Evolutionary conservation across 2,888 invertebrate genomes (phyloP).

Genomic region (Phalangium opilio): DNA sequence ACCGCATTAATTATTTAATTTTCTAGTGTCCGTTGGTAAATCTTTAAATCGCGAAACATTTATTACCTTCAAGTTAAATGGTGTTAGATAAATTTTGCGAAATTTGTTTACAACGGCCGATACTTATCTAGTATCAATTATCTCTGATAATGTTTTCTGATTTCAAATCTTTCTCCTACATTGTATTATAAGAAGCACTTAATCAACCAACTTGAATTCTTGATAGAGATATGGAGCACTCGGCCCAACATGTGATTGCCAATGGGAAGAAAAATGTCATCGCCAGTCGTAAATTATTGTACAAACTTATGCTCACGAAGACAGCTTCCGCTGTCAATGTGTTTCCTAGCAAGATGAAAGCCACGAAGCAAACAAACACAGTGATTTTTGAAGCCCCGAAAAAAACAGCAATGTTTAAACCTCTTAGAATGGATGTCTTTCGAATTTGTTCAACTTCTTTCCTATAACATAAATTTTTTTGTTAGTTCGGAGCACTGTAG

Average conservation of each 20-base stretch:
- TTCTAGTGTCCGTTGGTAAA: no score
- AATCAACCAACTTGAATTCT: slow-evolving; percentile 42
- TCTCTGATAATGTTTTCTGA: no score
- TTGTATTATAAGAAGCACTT: no score
- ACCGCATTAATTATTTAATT: no score
- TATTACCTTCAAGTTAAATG: no score
- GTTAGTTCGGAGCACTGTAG: no score
- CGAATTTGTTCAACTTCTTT: slow-evolving; percentile 50
- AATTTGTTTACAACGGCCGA: no score
- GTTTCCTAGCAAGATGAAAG: slow-evolving; percentile 48
- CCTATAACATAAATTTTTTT: no score
- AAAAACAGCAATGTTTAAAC: slow-evolving; percentile 49
- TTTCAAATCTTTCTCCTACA: no score
- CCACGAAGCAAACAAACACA: slow-evolving; percentile 59
- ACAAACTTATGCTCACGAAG: slow-evolving; percentile 73
- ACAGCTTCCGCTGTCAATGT: slow-evolving; percentile 51
- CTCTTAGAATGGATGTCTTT: slow-evolving; percentile 43
- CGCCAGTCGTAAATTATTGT: slow-evolving; percentile 64
- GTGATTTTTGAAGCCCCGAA: slow-evolving; percentile 58
- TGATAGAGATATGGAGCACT: slow-evolving; percentile 54
- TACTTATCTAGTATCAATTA: no score
- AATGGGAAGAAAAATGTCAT: slow-evolving; percentile 68
- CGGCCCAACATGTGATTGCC: slow-evolving; percentile 60
- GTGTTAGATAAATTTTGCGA: no score
- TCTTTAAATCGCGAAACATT: no score